Evolutionary conservation across 2,797 vertebrate genomes (phyloP).

Genomic region (Sciaenops ocellatus): DNA sequence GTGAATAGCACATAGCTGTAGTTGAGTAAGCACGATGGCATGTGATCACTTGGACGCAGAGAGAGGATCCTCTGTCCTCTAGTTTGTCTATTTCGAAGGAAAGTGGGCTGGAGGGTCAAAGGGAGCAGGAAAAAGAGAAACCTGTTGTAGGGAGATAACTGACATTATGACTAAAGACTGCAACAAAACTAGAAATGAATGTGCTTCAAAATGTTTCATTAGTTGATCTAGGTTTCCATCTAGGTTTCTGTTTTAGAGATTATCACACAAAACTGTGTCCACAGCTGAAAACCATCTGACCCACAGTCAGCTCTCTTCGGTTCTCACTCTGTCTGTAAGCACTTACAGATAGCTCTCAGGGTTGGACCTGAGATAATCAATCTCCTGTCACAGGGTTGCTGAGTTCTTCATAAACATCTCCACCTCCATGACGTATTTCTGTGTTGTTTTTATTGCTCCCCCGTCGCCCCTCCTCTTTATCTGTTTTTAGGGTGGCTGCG

Average conservation of each 20-base stretch:
- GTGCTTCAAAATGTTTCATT: not conserved
- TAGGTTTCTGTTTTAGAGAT: not conserved
- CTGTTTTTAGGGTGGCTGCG: conserved; percentile 93
- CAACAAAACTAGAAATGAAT: not conserved
- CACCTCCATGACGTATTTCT: conserved; percentile 44
- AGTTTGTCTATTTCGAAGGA: conserved; percentile 15
- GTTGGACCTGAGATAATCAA: conserved; percentile 29
- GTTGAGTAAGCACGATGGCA: conserved; percentile 39
- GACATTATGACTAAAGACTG: too few species aligned
- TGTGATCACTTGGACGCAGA: conserved; percentile 47
- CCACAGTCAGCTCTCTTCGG: not conserved
- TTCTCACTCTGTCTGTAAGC: not conserved
- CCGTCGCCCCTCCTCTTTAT: conserved; percentile 21
- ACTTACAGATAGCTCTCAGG: not conserved
- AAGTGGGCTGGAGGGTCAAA: not conserved
- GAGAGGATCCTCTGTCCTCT: conserved; percentile 55
- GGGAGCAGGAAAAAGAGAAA: not conserved
- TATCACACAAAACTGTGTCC: not conserved
- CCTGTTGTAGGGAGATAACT: not conserved
- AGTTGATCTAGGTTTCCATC: not conserved
- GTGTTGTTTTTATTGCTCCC: conserved; percentile 58
- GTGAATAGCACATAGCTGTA: conserved; percentile 25
- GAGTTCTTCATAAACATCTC: conserved; percentile 45
- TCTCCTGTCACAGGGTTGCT: not conserved
- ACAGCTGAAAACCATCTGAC: not conserved